Conservation (phyloP, 2,113 vertebrate species). For the Benitochromis conjunctus region DNA sequence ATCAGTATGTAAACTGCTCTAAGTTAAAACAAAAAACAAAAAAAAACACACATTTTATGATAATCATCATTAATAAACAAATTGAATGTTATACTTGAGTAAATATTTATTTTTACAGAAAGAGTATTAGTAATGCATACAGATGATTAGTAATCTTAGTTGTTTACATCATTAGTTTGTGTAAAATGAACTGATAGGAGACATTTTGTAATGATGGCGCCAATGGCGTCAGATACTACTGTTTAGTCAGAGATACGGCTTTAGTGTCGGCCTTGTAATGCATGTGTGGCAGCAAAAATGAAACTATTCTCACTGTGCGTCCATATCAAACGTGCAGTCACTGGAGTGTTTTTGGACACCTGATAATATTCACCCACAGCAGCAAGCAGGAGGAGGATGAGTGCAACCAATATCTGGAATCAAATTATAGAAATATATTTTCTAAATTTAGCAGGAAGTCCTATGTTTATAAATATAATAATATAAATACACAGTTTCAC, state of each 20-base stretch:
- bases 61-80: not conserved
- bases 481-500: not conserved
- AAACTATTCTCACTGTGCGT: not conserved
- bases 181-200: not conserved
- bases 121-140: not conserved
- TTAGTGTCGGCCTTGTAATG: not conserved
- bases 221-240: not conserved
- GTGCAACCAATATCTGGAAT: not conserved
- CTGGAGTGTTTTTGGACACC: not conserved
- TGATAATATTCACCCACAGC: not conserved
- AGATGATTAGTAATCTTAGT: not conserved
- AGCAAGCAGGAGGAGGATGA: not conserved
- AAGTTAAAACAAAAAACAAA: accelerated
- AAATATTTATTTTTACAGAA: not conserved
- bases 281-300: not conserved
- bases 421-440: not conserved
- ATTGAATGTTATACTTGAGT: not conserved
- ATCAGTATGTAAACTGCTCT: not conserved
- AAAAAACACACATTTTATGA: accelerated
- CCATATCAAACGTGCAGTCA: not conserved
- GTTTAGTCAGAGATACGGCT: not conserved
- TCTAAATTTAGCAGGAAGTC: not conserved
- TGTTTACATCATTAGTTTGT: not conserved
- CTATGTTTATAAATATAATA: not conserved
- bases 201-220: not conserved